phyloP scores from a whole-genome alignment of 1,140 invertebrate species.

The Bombyx mori region DNA sequence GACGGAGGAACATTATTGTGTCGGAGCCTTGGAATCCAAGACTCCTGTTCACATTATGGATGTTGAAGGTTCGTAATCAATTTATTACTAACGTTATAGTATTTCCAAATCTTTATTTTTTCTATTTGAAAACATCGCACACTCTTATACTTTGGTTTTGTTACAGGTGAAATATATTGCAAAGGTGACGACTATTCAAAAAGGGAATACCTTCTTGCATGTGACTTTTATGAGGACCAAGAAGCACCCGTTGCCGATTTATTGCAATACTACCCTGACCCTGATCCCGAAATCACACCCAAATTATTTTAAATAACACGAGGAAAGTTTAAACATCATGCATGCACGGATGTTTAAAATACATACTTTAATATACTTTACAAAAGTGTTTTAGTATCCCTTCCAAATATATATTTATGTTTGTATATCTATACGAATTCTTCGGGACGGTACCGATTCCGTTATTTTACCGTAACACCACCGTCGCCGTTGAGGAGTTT shows the following conservation, averaged over 20 bases:
- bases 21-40: slow-evolving; percentile 57
- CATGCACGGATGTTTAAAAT: background rate
- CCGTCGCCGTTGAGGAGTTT: too few species aligned
- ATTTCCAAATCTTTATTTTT: background rate
- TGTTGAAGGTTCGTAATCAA: slow-evolving; percentile 38
- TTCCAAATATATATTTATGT: too few species aligned
- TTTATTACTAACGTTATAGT: background rate
- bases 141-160: background rate
- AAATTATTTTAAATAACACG: slow-evolving; percentile 7
- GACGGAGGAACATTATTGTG: slow-evolving; percentile 61
- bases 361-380: background rate
- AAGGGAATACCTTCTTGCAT: slow-evolving; percentile 55
- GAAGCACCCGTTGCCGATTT: slow-evolving; percentile 60
- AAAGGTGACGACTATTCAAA: slow-evolving; percentile 64
- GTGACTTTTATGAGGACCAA: slow-evolving; percentile 63
- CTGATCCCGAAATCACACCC: slow-evolving; percentile 52
- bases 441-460: too few species aligned
- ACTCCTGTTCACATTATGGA: slow-evolving; percentile 57
- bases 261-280: slow-evolving; percentile 60
- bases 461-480: too few species aligned
- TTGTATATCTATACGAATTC: too few species aligned
- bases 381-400: too few species aligned
- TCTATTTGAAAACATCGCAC: background rate
- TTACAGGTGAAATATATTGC: slow-evolving; percentile 59
- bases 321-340: too few species aligned